Conservation (phyloP, 2,888 invertebrate genomes). For the Monochamus alternatus region DNA sequence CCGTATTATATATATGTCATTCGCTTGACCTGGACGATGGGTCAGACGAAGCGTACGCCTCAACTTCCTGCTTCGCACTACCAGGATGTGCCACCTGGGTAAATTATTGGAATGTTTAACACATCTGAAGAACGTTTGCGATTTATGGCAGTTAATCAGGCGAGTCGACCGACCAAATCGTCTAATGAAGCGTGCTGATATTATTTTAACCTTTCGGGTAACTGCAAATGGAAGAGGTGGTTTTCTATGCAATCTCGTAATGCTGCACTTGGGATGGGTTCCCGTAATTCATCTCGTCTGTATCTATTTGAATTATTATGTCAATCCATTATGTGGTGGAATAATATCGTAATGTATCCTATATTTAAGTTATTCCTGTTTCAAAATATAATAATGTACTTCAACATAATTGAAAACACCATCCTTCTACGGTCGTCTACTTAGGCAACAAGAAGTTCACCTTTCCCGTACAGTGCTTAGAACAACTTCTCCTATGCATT, state of each 20-base stretch:
- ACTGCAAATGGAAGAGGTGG: background rate
- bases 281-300: too few species aligned
- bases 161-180: background rate
- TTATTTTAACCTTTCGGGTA: background rate
- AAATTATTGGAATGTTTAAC: background rate
- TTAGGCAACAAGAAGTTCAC: too few species aligned
- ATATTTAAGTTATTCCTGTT: background rate
- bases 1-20: background rate
- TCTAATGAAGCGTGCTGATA: background rate
- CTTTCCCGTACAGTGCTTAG: too few species aligned
- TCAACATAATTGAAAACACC: too few species aligned
- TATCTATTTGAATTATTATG: too few species aligned
- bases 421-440: too few species aligned
- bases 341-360: too few species aligned
- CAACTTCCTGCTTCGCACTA: background rate
- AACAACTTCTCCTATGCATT: too few species aligned
- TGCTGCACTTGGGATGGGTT: too few species aligned
- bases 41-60: background rate
- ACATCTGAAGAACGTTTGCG: background rate
- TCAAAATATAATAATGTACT: background rate
- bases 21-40: background rate
- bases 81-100: background rate
- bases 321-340: too few species aligned
- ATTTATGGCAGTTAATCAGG: background rate
- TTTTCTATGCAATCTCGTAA: too few species aligned